Percentiles rank a stretch among this genome's conserved stretches.
phyloP scores from a whole-genome alignment of 2,888 invertebrate species.

The Conchocele bisecta region DNA sequence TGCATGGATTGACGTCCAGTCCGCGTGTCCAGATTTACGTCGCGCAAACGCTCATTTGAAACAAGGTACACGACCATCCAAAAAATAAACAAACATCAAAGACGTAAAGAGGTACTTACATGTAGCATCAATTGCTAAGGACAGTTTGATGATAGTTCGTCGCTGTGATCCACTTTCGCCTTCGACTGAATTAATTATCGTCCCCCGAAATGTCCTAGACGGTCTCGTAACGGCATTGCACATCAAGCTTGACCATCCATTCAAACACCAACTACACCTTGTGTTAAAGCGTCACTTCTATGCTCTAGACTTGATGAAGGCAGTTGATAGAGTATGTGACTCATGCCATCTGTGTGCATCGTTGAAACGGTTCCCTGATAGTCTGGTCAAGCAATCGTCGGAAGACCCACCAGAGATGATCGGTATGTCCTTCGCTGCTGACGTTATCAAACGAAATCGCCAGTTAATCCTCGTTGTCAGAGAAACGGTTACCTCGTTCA shows the following conservation, averaged over 20 bases:
- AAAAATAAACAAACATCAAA: conserved; percentile 13
- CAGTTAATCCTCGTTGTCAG: conserved; percentile 52
- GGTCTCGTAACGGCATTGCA: conserved; percentile 55
- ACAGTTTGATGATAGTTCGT: conserved; percentile 41
- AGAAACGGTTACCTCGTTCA: conserved; percentile 46
- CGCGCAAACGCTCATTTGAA: conserved; percentile 43
- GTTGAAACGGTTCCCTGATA: not conserved
- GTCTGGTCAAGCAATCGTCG: conserved; percentile 24
- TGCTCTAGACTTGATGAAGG: conserved; percentile 54
- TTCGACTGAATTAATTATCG: conserved; percentile 47
- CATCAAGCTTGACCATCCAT: conserved; percentile 51
- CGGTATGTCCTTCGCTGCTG: conserved; percentile 55
- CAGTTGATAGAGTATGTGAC: conserved; percentile 25
- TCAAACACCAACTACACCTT: conserved; percentile 37
- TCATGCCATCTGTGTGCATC: conserved; percentile 13
- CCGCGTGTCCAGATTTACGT: conserved; percentile 37
- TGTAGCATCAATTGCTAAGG: conserved; percentile 15
- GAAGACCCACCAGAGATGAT: conserved; percentile 33
- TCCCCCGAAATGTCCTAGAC: conserved; percentile 50
- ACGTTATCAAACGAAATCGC: conserved; percentile 55
- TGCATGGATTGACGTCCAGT: conserved; percentile 36
- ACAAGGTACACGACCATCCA: conserved; percentile 26
- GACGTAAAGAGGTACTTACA: conserved; percentile 52
- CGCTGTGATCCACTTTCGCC: conserved; percentile 9
- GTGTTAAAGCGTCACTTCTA: conserved; percentile 48